Base-by-base conservation (phyloP, 2,797 vertebrate genomes). In the Hydrolagus colliei region DNA sequence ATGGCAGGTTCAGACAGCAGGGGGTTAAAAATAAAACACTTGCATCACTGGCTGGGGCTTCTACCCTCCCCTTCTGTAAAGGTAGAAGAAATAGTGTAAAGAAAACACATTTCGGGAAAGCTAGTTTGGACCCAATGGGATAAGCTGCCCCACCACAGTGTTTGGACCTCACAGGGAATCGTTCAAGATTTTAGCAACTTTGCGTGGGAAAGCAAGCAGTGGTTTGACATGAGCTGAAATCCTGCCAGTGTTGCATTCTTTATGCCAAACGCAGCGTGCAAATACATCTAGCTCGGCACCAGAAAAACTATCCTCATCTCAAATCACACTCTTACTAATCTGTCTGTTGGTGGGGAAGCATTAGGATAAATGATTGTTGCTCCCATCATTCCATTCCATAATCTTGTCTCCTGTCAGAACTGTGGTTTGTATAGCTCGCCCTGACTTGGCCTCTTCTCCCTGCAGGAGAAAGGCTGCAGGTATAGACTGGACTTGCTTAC, bases 1-100 rank as follows among this genome's bases (percentile, higher is more conserved):
- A 72, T 78, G 79, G 82, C 79, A 73, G 8, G 59, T 41, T 85
- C 71, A 4, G 14, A 2, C 86, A 16, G 14, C 77, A 74, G 13
- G 22, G 76, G 86, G 89, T 90, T 92, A 91, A 92, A 92, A 91
- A 91, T 90, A 92, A 89, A 90, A 76, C 85, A 74, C 72, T 73
- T 85, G 82, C 88, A 71, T 74, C 65, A 9, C 85, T 86, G 75
- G 82, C 86, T 84, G 87, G 88, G 84, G 13, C 86, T 27, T 59
- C 62, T 89, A 90, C 88, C 82, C 86, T 52, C 86, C 88, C 87
- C 82, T 88, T 88, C 88, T 89, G 87, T 87, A 73, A 89, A 90
- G 86, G 79, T 78, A 9, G 79, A 35, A 82, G 32, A 32, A 20
- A 22, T 68, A 5, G 22, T 68, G 27, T 35, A 18, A 20, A 14